Evolutionary conservation across 53 echinoderm and acorn worm genomes (phyloP).

Genomic region (Paracentrotus lividus): DNA sequence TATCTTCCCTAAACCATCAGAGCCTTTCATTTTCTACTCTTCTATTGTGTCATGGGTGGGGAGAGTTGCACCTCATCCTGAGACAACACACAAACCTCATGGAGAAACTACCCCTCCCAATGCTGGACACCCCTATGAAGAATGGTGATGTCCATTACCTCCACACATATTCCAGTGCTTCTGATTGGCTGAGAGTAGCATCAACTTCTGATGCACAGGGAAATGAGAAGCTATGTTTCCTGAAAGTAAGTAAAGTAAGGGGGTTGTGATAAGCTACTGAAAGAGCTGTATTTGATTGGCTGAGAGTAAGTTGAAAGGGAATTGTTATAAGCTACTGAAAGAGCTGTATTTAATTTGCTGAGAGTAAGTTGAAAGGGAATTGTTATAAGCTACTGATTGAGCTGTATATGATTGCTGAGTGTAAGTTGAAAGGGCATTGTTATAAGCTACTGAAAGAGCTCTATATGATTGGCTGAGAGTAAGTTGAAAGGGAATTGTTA

Average conservation of each 20-base stretch:
- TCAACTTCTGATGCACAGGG: not conserved
- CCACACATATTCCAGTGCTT: constrained; percentile 56
- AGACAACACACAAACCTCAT: constrained; percentile 75
- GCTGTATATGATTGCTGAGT: too few relatives aligned
- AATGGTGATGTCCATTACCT: constrained; percentile 71
- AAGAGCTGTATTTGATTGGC: too few relatives aligned
- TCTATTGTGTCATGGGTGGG: constrained; percentile 80
- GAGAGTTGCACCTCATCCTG: constrained; percentile 74
- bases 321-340: too few relatives aligned
- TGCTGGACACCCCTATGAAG: constrained; percentile 23
- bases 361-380: too few relatives aligned
- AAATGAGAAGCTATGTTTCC: constrained; percentile 23
- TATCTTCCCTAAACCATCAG: not conserved
- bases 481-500: too few relatives aligned
- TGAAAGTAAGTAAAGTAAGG: constrained; percentile 71
- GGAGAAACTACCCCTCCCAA: constrained; percentile 42
- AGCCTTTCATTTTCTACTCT: constrained; percentile 63
- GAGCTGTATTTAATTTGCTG: too few relatives aligned
- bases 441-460: too few relatives aligned
- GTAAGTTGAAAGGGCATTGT: too few relatives aligned
- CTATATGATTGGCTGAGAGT: too few relatives aligned
- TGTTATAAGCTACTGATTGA: too few relatives aligned
- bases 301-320: too few relatives aligned
- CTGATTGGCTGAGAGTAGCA: constrained; percentile 63
- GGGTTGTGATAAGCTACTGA: too few relatives aligned